These are phyloP conservation scores for Hyposoter dolosus DNA, from an alignment of 2,888 invertebrate genomes.

Conservation along the genomic window DNA sequence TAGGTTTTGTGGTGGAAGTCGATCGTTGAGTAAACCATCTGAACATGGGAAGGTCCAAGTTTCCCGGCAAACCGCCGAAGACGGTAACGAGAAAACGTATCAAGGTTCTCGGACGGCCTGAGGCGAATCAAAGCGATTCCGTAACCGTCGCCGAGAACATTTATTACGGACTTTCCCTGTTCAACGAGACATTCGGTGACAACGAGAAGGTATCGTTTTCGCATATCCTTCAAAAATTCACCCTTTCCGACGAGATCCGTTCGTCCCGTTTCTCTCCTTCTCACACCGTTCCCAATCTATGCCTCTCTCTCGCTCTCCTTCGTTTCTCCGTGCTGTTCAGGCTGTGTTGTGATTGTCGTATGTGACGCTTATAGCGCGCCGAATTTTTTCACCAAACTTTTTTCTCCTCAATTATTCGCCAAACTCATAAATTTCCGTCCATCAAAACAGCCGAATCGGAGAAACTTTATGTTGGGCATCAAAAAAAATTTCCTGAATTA, in stretches of 20 bases:
- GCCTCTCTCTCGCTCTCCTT: slow-evolving; percentile 52
- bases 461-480: not conserved
- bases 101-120: slow-evolving; percentile 90
- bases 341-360: slow-evolving; percentile 71
- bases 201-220: slow-evolving; percentile 82
- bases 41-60: slow-evolving; percentile 93
- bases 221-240: slow-evolving; percentile 20
- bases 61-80: slow-evolving; percentile 95
- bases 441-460: not conserved
- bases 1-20: slow-evolving; percentile 83
- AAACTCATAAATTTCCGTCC: not conserved
- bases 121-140: slow-evolving; percentile 85
- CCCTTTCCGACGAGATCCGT: slow-evolving; percentile 12
- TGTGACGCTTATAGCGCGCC: slow-evolving; percentile 75
- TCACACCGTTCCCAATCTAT: slow-evolving; percentile 43
- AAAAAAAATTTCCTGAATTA: not conserved
- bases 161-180: slow-evolving; percentile 84
- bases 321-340: slow-evolving; percentile 39
- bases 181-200: slow-evolving; percentile 83
- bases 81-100: slow-evolving; percentile 94
- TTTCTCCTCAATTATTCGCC: slow-evolving; percentile 12
- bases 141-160: slow-evolving; percentile 85
- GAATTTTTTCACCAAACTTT: slow-evolving; percentile 71
- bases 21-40: slow-evolving; percentile 86
- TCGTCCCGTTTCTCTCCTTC: not conserved